These are phyloP conservation scores for Coelopa frigida DNA, from an alignment of 1,140 invertebrate genomes.

Conservation along the genomic window DNA sequence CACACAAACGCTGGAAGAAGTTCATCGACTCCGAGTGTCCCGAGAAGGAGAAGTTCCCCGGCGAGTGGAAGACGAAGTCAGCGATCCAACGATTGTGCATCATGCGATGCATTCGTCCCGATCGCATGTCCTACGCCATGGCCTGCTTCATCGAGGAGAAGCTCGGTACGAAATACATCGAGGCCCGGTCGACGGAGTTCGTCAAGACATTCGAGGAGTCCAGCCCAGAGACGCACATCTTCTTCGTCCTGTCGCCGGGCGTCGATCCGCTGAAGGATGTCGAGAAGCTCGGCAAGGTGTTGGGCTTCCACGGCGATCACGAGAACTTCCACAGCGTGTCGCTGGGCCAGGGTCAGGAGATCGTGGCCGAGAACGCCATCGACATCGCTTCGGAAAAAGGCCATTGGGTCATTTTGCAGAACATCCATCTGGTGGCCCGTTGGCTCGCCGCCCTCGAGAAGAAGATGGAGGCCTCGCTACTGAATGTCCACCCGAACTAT, in stretches of 20 bases:
- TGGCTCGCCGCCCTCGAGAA: slow-evolving; percentile 87
- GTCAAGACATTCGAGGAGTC: slow-evolving; percentile 82
- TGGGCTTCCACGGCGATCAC: slow-evolving; percentile 74
- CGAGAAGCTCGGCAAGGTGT: slow-evolving; percentile 61
- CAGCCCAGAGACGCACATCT: slow-evolving; percentile 75
- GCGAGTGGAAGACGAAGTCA: slow-evolving; percentile 93
- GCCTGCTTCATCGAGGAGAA: slow-evolving; percentile 76
- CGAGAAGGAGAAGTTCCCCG: slow-evolving; percentile 88
- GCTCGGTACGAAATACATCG: slow-evolving; percentile 74
- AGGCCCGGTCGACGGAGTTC: slow-evolving; percentile 70
- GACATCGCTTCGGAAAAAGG: slow-evolving; percentile 67
- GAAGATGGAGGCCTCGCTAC: slow-evolving; percentile 73
- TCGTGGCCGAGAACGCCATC: slow-evolving; percentile 81
- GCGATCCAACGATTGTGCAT: slow-evolving; percentile 84
- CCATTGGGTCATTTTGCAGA: slow-evolving; percentile 89
- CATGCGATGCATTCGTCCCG: slow-evolving; percentile 79
- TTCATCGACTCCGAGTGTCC: slow-evolving; percentile 87
- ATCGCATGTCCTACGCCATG: slow-evolving; percentile 68
- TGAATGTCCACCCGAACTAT: slow-evolving; percentile 64
- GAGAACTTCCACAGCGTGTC: slow-evolving; percentile 90
- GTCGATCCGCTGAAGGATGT: slow-evolving; percentile 91
- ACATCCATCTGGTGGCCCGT: slow-evolving; percentile 83
- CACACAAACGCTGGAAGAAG: slow-evolving; percentile 85
- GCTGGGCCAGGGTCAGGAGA: slow-evolving; percentile 89
- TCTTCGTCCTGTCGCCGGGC: slow-evolving; percentile 92